Conservation (phyloP, 2,113 vertebrate species). For the Crotalus helleri region DNA sequence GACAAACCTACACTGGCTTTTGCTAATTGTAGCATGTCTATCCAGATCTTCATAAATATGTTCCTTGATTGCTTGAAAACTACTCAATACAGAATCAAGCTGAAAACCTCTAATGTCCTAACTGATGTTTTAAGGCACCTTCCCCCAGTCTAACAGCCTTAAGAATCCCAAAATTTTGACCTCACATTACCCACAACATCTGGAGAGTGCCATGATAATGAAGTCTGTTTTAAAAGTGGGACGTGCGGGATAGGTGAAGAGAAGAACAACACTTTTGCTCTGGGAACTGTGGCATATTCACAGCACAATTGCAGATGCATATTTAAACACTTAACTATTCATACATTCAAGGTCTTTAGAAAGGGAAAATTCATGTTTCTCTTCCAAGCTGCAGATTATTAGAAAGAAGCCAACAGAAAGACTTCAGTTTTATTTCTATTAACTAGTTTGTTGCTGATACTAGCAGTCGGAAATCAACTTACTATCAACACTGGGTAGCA, state of each 20-base stretch:
- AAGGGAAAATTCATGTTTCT: background rate
- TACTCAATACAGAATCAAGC: background rate
- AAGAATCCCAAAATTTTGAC: background rate
- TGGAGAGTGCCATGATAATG: background rate
- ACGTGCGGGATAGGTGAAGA: background rate
- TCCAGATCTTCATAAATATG: background rate
- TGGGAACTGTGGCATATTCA: background rate
- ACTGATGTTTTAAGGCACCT: background rate
- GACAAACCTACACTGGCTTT: background rate
- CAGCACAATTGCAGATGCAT: background rate
- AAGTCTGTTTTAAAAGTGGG: background rate
- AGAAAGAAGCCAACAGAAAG: background rate
- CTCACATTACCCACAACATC: background rate
- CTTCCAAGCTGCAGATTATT: background rate
- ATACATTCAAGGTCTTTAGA: background rate
- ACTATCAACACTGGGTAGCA: background rate
- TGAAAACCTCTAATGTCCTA: background rate
- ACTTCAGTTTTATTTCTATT: background rate
- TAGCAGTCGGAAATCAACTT: background rate
- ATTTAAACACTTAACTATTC: background rate
- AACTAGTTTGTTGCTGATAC: background rate
- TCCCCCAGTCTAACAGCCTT: background rate
- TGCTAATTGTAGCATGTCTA: background rate
- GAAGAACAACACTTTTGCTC: background rate
- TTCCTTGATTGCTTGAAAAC: background rate